Evolutionary conservation across 1,140 invertebrate species (phyloP), one percentile per base, ranked within the genome.

Genomic region (Drosophila pectinifera): DNA sequence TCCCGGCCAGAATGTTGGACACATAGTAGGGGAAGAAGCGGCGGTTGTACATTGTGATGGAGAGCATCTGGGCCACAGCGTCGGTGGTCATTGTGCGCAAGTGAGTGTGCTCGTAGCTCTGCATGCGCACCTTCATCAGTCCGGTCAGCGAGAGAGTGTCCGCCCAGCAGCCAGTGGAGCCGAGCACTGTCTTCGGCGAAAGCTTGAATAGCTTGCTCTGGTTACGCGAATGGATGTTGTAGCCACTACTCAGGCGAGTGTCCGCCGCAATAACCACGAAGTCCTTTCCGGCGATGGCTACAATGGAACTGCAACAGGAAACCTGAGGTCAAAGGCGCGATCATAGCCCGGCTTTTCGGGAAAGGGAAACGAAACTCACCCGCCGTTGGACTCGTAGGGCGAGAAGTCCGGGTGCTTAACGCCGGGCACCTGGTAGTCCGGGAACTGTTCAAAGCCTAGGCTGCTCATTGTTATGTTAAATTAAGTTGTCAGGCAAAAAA

Each of bases 11-110:
- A 31, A 99, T 95, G 92, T 99, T 99, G 31, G 96, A 97, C 10
- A 99, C 96, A 92, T 99, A 99, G 92, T 99, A 99, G 1, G 99
- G 99, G 92, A 99, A 99, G 92, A 99, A 99, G 69, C 99, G 94
- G 80, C 98, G 98, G 85, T 98, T 96, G 92, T 99, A 99, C 63
- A 99, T 93, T 94, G 99, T 96, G 6, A 97, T 98, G 0, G 98
- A 98, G 2, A 99, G 92, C 96, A 99, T 96, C 93, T 99, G 98
- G 14, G 98, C 97, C 14, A 97, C 94, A 11, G 99, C 98, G 65
- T 96, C 94, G 0, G 98, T 98, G 4, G 96, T 94, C 97, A 99
- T 99, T 4, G 95, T 94, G 92, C 98, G 98, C 81, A 98, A 95
- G 93, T 99, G 98, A 61, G 99, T 97, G 92, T 99, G 97, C 70